Base-by-base conservation (phyloP, 2,113 vertebrate genomes). In the Micronycteris hirsuta region DNA sequence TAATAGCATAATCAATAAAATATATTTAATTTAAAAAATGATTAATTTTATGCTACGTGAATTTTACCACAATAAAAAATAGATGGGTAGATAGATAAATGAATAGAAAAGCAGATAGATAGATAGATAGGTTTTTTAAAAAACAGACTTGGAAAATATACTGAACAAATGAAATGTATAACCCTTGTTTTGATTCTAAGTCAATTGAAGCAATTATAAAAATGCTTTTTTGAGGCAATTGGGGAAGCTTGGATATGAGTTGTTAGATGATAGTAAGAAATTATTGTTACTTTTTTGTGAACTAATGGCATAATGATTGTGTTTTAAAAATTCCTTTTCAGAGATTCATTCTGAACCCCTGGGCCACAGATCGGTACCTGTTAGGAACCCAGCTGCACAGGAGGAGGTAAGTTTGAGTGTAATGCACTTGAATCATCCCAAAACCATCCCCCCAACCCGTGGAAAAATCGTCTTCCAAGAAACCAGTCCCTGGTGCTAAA, bases 131-230 rank as follows among this genome's bases (percentile, higher is more conserved):
- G 28, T 38, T 36, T 52, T 28, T 26, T 80, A 26, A 28, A 83
- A 61, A 82, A 43, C 2, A 83, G 7, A 63, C 4, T 82, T 91
- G 43, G n/a, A 49, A 93, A 88, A 90, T 77, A 78, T 31, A 54
- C 16, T 31, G 58, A 68, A 20, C 70, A 91, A 77, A 77, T 82
- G 28, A 33, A 74, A 73, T 28, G 1, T n/a, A 41, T 80, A 68
- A 1, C 74, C 13, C 10, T 97, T 88, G 22, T 74, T 93, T 91
- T 93, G n/a, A 88, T 93, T 89, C 73, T 82, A 26, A 97, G 24
- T 86, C 67, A 41, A 58, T 52, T 47, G 81, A 86, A 84, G 36
- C 10, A 71, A 58, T 58, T 65, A 71, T 52, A 83, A 86, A 80
- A 92, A 85, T 49, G 71, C 7, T 45, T 87, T 87, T 94, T 61